phyloP scores from a whole-genome alignment of 1,140 invertebrate genomes.

The Drosophila persimilis region DNA sequence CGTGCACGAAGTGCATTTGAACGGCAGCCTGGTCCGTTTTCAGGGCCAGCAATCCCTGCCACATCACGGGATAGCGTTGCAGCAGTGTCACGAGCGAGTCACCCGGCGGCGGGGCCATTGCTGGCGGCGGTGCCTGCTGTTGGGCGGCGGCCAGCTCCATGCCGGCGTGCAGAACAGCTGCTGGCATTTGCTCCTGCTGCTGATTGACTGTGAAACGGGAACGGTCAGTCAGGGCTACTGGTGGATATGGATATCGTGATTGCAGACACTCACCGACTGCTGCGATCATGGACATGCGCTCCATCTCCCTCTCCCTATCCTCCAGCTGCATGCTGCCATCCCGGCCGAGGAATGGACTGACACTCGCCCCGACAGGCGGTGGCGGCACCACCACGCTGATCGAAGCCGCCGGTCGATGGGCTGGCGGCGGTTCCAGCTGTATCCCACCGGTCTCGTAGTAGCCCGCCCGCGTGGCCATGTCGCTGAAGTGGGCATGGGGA shows the following conservation, averaged over 20 bases:
- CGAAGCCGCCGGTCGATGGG: conserved; percentile 84
- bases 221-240: not conserved
- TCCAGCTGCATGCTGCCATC: conserved; percentile 60
- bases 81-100: conserved; percentile 91
- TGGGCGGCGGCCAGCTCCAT: conserved; percentile 54
- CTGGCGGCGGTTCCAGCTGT: conserved; percentile 86
- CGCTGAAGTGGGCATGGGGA: conserved; percentile 82
- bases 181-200: conserved; percentile 51
- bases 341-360: conserved; percentile 85
- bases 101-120: conserved; percentile 89
- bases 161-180: conserved; percentile 44
- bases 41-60: conserved; percentile 96
- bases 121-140: conserved; percentile 86
- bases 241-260: no score
- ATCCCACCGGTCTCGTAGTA: conserved; percentile 62
- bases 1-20: conserved; percentile 99
- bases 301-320: conserved; percentile 68
- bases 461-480: conserved; percentile 72
- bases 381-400: conserved; percentile 83
- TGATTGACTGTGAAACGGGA: conserved; percentile 47
- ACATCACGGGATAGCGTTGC: conserved; percentile 96
- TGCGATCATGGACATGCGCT: conserved; percentile 62
- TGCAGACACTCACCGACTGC: conserved; percentile 55
- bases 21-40: conserved; percentile 98
- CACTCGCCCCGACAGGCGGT: conserved; percentile 64